Conservation (phyloP, 2,113 vertebrate genomes). For the Platysternon megacephalum region DNA sequence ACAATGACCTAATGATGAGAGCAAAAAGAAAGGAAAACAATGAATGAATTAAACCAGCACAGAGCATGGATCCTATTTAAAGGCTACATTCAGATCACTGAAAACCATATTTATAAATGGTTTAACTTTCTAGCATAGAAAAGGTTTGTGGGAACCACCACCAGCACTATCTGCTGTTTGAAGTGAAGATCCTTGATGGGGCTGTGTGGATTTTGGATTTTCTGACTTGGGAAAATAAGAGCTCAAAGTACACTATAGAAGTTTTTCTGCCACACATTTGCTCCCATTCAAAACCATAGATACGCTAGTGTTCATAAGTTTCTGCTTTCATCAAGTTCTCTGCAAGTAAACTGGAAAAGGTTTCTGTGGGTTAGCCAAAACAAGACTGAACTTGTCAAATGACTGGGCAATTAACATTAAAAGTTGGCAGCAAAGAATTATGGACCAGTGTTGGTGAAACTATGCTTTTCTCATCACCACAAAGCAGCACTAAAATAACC, state of each 20-base stretch:
- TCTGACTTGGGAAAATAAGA: background rate
- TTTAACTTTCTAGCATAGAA: background rate
- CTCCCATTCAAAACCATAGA: background rate
- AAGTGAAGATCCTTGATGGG: background rate
- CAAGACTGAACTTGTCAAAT: background rate
- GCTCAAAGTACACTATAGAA: background rate
- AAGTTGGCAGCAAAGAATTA: background rate
- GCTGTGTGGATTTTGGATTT: background rate
- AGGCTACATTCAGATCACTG: background rate
- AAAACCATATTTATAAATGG: background rate
- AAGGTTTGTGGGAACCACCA: background rate
- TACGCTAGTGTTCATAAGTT: background rate
- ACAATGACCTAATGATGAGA: background rate
- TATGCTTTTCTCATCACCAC: conserved; percentile 4
- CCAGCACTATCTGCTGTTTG: background rate
- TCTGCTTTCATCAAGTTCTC: background rate
- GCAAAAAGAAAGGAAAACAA: background rate
- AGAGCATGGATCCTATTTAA: background rate
- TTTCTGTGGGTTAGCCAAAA: background rate
- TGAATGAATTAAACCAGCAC: background rate
- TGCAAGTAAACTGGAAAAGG: background rate
- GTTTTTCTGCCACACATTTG: background rate
- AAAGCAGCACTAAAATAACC: background rate
- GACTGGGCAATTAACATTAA: background rate
- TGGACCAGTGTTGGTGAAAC: background rate